A percentile compares a stretch with the other conserved stretches of the same genome.
Conservation (phyloP, 2,113 vertebrate genomes). For the Oreochromis niloticus region DNA sequence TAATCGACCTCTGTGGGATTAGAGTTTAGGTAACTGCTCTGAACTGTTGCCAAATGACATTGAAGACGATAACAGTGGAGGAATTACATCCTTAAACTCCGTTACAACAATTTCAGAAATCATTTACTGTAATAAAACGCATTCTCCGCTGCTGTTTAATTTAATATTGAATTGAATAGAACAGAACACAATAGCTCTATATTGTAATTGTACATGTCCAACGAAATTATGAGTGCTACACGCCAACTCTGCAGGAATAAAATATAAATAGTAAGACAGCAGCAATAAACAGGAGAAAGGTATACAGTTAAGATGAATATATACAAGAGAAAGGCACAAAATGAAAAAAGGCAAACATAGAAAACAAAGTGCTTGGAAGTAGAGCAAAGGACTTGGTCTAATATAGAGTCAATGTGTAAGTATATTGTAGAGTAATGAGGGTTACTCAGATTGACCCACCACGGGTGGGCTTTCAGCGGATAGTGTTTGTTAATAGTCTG, state of each 20-base stretch:
- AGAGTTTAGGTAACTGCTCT: not conserved
- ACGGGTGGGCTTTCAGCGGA: not conserved
- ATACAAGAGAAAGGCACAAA: not conserved
- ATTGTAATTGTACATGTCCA: not conserved
- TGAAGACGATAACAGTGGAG: not conserved
- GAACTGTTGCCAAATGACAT: not conserved
- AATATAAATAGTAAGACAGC: not conserved
- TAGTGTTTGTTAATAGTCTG: not conserved
- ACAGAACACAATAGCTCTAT: not conserved
- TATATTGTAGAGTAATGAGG: not conserved
- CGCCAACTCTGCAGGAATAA: not conserved
- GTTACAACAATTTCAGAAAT: not conserved
- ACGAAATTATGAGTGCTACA: fast-evolving
- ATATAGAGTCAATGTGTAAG: not conserved
- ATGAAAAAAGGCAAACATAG: not conserved
- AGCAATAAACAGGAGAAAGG: not conserved
- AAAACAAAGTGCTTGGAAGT: not conserved
- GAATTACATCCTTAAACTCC: not conserved
- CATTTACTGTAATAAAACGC: not conserved
- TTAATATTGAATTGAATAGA: not conserved
- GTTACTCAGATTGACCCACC: not conserved
- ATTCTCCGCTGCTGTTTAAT: not conserved
- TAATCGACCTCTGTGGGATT: not conserved
- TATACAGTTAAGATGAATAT: not conserved
- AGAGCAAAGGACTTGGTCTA: not conserved